Evolutionary conservation across 1,140 invertebrate species (phyloP).

Genomic region (Chelonus insularis): DNA sequence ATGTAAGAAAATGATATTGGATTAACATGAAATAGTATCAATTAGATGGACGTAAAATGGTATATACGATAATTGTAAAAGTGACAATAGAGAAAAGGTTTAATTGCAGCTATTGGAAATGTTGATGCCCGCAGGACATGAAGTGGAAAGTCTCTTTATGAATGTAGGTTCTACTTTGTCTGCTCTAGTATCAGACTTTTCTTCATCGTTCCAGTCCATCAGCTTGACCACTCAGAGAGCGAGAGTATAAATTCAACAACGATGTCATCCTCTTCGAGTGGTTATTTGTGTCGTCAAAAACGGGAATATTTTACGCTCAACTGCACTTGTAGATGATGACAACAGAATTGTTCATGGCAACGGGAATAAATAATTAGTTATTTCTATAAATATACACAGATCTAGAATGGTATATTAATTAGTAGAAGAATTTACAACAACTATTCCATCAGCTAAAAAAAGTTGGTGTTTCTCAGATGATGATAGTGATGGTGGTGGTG

Average conservation of each 20-base stretch:
- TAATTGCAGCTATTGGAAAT: conserved; percentile 37
- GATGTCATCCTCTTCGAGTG: background rate
- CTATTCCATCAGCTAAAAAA: no score
- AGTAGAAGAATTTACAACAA: no score
- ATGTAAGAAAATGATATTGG: background rate
- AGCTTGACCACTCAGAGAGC: conserved; percentile 9
- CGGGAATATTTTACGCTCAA: background rate
- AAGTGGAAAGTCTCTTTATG: conserved; percentile 26
- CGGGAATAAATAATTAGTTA: background rate
- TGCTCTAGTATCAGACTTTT: background rate
- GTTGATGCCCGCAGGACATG: conserved; percentile 21
- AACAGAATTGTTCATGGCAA: background rate
- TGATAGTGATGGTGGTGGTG: no score
- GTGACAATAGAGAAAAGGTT: conserved; percentile 41
- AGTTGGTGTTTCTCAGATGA: no score
- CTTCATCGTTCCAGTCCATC: conserved; percentile 5
- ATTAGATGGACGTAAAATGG: conserved; percentile 1
- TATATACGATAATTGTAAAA: background rate
- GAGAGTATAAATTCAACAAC: conserved; percentile 2
- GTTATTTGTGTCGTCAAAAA: conserved; percentile 11
- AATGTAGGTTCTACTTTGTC: conserved; percentile 11
- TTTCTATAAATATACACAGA: no score
- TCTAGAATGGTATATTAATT: no score
- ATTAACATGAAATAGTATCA: conserved; percentile 4
- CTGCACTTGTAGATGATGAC: background rate